phyloP scores from a whole-genome alignment of 2,797 vertebrate genomes.

The Eleutherodactylus coqui region DNA sequence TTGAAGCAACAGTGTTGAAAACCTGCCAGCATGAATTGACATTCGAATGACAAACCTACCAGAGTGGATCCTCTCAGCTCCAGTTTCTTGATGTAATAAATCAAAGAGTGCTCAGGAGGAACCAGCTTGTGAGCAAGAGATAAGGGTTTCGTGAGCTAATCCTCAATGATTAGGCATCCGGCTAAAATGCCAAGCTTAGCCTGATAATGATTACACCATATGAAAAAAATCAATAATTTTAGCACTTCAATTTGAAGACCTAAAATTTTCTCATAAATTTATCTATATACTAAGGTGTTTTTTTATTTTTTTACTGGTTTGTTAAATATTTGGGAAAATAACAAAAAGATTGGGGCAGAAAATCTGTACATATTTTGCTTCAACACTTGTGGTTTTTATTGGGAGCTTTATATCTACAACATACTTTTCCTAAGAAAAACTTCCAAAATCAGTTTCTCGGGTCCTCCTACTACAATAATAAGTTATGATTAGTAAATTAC shows the following conservation, averaged over 20 bases:
- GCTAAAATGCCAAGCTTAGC: conserved; percentile 81
- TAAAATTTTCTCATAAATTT: conserved; percentile 16
- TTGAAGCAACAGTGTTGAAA: conserved; percentile 86
- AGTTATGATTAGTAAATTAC: background rate
- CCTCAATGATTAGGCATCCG: conserved; percentile 80
- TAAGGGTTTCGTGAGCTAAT: conserved; percentile 78
- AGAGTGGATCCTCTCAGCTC: conserved; percentile 78
- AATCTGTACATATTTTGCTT: conserved; percentile 54
- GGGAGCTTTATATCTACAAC: background rate
- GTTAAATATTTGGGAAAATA: conserved; percentile 11
- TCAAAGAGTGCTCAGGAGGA: conserved; percentile 81
- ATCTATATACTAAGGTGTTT: conserved; percentile 32
- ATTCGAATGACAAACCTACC: conserved; percentile 82
- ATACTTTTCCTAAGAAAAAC: background rate
- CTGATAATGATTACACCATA: conserved; percentile 77
- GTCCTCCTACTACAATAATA: background rate
- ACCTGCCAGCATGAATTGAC: conserved; percentile 86
- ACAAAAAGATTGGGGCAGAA: conserved; percentile 20
- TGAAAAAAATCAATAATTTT: conserved; percentile 57
- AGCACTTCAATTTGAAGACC: conserved; percentile 62
- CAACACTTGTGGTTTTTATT: conserved; percentile 62
- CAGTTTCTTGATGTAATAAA: conserved; percentile 83
- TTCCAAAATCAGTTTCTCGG: background rate
- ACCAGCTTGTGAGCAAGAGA: conserved; percentile 83
- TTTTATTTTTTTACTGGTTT: conserved; percentile 62